Evolutionary conservation across 2,113 vertebrate species (phyloP).

Genomic region (Varanus salvator): DNA sequence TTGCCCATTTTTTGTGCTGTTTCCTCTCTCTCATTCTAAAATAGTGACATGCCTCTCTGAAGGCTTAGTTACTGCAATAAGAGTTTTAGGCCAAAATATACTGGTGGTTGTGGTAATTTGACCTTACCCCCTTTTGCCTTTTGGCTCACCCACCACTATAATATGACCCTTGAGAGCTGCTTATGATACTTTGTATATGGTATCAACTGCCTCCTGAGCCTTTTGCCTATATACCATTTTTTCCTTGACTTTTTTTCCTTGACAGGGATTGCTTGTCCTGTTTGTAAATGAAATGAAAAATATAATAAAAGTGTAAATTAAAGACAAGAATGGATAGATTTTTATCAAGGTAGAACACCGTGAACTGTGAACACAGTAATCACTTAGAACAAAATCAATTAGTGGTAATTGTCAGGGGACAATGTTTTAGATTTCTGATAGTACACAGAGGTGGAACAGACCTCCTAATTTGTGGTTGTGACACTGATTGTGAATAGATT

Average conservation of each 20-base stretch:
- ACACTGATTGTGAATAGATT: neutral
- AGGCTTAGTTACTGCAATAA: too few relatives aligned
- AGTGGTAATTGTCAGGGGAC: conserved; percentile 27
- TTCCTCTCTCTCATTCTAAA: too few relatives aligned
- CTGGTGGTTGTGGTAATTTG: too few relatives aligned
- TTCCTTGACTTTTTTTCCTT: neutral
- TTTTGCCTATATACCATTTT: neutral
- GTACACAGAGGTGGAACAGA: neutral
- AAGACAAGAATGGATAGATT: conserved; percentile 44
- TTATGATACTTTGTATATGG: neutral
- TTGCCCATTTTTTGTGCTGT: too few relatives aligned
- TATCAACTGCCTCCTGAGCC: neutral
- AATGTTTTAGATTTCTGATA: conserved; percentile 39
- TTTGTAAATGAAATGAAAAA: neutral
- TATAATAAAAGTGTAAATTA: neutral
- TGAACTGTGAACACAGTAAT: conserved; percentile 39
- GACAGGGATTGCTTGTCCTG: neutral
- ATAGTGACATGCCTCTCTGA: too few relatives aligned
- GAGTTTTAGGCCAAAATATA: too few relatives aligned
- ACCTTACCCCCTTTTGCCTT: too few relatives aligned
- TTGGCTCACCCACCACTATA: too few relatives aligned
- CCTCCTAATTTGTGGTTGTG: neutral
- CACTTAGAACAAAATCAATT: conserved; percentile 32
- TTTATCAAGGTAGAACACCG: neutral
- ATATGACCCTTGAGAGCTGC: too few relatives aligned